A percentile compares a stretch with the other conserved stretches of the same genome.
These are phyloP conservation scores for Drosophila neotestacea DNA, from an alignment of 2,888 invertebrate genomes.

Conservation along the genomic window DNA sequence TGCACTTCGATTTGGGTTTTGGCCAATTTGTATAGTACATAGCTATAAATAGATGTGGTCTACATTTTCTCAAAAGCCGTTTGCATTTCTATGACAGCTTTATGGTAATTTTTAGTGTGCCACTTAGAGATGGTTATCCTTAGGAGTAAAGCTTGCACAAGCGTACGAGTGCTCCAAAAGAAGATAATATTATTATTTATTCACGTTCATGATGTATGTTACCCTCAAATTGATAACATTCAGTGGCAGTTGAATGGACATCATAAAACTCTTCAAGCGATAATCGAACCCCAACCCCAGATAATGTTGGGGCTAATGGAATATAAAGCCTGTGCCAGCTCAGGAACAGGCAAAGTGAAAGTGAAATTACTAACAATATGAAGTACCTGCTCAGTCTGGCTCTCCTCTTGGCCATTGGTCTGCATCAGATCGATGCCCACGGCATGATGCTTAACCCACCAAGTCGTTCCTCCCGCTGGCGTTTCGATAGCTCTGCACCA, in stretches of 20 bases:
- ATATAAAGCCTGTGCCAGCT: conserved; percentile 38
- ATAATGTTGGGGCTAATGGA: conserved; percentile 38
- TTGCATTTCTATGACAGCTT: conserved; percentile 36
- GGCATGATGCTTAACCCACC: conserved; percentile 87
- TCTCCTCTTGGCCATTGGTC: conserved; percentile 59
- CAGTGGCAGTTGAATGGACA: conserved; percentile 45
- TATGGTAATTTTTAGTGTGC: conserved; percentile 48
- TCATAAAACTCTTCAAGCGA: conserved; percentile 64
- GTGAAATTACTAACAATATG: conserved; percentile 60
- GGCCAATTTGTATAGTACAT: neutral
- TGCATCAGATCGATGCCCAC: conserved; percentile 84
- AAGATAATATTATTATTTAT: conserved; percentile 22
- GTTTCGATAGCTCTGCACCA: conserved; percentile 85
- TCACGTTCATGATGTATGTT: conserved; percentile 12
- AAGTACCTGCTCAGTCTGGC: conserved; percentile 54
- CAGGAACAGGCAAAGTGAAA: conserved; percentile 53
- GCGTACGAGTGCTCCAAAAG: conserved; percentile 7
- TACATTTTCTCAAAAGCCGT: conserved; percentile 15
- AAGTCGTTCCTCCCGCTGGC: conserved; percentile 87
- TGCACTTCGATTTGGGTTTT: conserved; percentile 4
- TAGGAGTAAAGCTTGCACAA: conserved; percentile 13
- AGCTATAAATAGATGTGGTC: conserved; percentile 13
- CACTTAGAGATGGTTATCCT: conserved; percentile 57
- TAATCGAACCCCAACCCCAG: conserved; percentile 23
- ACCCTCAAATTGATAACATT: conserved; percentile 34